Evolutionary conservation across 1,140 invertebrate genomes (phyloP), one percentile per base, ranked within the genome.

Genomic region (Lepidurus apus): DNA sequence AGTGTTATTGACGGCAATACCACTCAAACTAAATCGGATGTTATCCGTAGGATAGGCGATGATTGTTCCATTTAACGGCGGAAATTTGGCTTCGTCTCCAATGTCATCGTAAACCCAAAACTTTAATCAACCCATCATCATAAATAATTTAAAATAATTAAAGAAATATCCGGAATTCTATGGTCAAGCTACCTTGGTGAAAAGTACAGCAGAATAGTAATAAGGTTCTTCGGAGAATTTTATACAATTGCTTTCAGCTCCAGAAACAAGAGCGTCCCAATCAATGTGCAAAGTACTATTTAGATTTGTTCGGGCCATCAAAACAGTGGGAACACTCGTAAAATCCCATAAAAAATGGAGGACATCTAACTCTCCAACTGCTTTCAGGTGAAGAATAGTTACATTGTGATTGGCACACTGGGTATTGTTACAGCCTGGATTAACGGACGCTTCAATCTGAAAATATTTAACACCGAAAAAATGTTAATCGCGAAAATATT

Each of bases 291-390:
- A 43, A 43, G 84, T 83, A 17, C 86, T 83, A 74, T 86, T 86
- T 0, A 81, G 73, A 0, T 84, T 81, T 26, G 87, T 86, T 1
- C 89, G 80, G 1, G 87, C 86, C 42, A 88, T 82, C 7, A 89
- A 81, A 9, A 89, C 79, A 2, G 87, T 86, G 0, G 89, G 89
- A 76, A 85, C 84, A 17, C 86, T 83, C 43, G 86, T 86, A 80
- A 90, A 89, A 82, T 89, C 88, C 89, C 89, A 90, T 42, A 90
- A 76, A 81, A 89, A 88, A 81, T 90, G 89, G 4, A 90, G 81
- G 0, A 86, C 87, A 81, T 90, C 88, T 74, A 85, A 84, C 4
- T 82, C 78, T 24, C 89, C 88, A 45, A 86, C 84, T 2, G 87
- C 87, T 81, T 82, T 82, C 4, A 88, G 82, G 82, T 90, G 87